Evolutionary conservation across 2,888 invertebrate species (phyloP).

Genomic region (Lysandra coridon): DNA sequence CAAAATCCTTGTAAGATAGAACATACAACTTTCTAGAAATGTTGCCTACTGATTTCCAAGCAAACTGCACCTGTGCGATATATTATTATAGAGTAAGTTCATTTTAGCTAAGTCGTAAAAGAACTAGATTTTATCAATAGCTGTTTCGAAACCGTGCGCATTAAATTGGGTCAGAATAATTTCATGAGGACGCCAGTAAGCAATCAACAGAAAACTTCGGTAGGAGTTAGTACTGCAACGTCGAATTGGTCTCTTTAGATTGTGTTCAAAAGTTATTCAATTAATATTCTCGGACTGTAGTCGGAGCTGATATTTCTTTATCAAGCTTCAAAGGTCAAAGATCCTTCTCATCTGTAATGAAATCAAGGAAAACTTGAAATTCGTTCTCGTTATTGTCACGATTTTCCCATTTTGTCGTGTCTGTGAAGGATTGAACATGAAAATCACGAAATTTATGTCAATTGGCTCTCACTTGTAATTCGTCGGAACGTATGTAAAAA

Average conservation of each 20-base stretch:
- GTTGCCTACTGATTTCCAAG: too few species aligned
- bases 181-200: neutral
- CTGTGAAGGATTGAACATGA: neutral
- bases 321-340: neutral
- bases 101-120: neutral
- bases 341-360: neutral
- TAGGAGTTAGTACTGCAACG: neutral
- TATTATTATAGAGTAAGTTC: too few species aligned
- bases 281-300: constrained; percentile 14
- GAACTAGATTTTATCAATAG: neutral
- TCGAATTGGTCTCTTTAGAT: constrained; percentile 1
- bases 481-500: constrained; percentile 2
- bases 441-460: constrained; percentile 14
- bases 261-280: constrained; percentile 19
- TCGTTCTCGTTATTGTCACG: neutral
- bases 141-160: neutral
- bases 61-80: too few species aligned
- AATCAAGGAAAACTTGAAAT: neutral
- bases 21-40: too few species aligned
- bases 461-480: constrained; percentile 19
- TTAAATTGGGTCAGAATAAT: neutral
- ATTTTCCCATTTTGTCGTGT: neutral
- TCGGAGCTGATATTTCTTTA: constrained; percentile 1
- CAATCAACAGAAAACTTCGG: constrained; percentile 12
- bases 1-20: too few species aligned